These are phyloP conservation scores for Tricholaema leucomelas DNA, from an alignment of 2,113 vertebrate species.

Conservation along the genomic window DNA sequence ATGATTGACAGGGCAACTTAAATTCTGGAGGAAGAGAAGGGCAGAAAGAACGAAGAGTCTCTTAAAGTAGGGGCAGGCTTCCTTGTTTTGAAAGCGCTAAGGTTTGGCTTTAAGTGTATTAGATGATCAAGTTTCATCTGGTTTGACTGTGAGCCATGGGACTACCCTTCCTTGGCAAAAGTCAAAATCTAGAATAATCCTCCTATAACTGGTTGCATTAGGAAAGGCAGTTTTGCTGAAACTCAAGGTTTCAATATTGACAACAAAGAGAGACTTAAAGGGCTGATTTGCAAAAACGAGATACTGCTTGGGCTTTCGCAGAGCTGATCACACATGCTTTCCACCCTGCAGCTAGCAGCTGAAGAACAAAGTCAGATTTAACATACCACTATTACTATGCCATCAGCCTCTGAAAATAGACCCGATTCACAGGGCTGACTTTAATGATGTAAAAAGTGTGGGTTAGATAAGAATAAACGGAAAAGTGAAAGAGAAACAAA, in stretches of 20 bases:
- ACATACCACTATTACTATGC: background rate
- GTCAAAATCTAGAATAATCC: background rate
- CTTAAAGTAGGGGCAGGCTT: background rate
- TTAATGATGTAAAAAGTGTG: background rate
- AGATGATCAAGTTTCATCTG: background rate
- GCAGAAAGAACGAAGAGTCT: background rate
- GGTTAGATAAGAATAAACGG: slow-evolving; percentile 13
- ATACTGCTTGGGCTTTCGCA: background rate
- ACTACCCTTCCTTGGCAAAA: background rate
- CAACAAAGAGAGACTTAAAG: background rate
- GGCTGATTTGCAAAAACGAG: background rate
- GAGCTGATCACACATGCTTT: background rate
- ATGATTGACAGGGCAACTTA: background rate
- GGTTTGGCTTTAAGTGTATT: background rate
- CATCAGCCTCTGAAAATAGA: slow-evolving; percentile 12
- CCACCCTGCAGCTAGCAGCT: background rate
- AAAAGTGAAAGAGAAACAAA: background rate
- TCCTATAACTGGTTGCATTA: background rate
- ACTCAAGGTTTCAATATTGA: background rate
- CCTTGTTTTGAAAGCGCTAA: background rate
- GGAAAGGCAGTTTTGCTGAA: background rate
- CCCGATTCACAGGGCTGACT: background rate
- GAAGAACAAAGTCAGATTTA: background rate
- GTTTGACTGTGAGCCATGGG: background rate
- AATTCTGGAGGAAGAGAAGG: background rate